A percentile compares a stretch with the other conserved stretches of the same genome.
Conservation (phyloP, 2,888 invertebrate genomes). For the Ariolimax columbianus region DNA sequence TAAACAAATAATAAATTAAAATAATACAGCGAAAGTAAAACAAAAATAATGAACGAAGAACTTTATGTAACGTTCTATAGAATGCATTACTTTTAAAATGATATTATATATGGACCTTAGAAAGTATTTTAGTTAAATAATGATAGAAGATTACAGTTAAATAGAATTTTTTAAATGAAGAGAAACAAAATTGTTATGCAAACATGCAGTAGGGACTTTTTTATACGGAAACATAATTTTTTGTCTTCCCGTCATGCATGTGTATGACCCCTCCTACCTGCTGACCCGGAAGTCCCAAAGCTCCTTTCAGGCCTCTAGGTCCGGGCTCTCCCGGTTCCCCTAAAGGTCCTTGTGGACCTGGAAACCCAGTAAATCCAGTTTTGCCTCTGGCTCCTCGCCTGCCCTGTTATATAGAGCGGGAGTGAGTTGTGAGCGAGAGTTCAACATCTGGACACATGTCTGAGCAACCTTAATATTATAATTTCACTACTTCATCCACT, state of each 20-base stretch:
- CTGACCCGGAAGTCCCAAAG: constrained; percentile 80
- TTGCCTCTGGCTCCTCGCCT: constrained; percentile 58
- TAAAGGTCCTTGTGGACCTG: constrained; percentile 83
- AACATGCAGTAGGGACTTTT: background rate
- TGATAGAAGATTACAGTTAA: no score
- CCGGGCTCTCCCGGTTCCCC: constrained; percentile 80
- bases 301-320: constrained; percentile 79
- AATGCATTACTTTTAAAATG: no score
- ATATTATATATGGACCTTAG: no score
- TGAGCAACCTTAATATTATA: background rate
- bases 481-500: background rate
- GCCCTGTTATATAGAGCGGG: constrained; percentile 52
- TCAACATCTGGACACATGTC: background rate
- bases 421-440: background rate
- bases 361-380: constrained; percentile 59
- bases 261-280: constrained; percentile 56
- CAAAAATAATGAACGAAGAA: no score
- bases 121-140: no score
- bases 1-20: no score
- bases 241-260: background rate
- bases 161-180: background rate
- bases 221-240: background rate
- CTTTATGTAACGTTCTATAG: no score
- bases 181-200: background rate
- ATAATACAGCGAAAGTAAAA: no score